Evolutionary conservation across 2,888 invertebrate genomes (phyloP).

Genomic region (Dasysyrphus albostriatus): DNA sequence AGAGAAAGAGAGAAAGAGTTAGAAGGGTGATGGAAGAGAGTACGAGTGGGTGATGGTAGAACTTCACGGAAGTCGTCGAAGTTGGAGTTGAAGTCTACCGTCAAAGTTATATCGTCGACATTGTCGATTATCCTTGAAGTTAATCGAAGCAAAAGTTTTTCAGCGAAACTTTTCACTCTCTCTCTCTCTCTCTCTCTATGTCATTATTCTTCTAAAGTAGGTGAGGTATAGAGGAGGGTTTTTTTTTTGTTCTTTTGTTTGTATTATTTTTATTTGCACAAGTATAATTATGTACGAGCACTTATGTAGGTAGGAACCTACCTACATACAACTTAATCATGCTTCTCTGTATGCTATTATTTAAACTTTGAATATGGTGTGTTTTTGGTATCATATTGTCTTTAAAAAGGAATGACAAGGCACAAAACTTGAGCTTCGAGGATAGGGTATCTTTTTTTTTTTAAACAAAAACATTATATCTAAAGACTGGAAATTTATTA

Average conservation of each 20-base stretch:
- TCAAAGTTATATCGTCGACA: constrained; percentile 69
- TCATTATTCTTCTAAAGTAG: constrained; percentile 53
- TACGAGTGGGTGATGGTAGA: background rate
- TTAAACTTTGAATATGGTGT: constrained; percentile 36
- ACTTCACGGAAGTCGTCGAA: constrained; percentile 40
- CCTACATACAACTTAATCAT: background rate
- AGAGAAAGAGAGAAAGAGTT: background rate
- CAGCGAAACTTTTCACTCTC: constrained; percentile 60
- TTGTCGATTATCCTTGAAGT: constrained; percentile 73
- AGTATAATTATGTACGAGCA: background rate
- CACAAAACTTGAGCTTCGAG: constrained; percentile 1
- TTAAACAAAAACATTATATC: background rate
- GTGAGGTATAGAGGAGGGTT: constrained; percentile 15
- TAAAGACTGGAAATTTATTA: background rate
- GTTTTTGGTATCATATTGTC: constrained; percentile 17
- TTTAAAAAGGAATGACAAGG: constrained; percentile 13
- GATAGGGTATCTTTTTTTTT: background rate
- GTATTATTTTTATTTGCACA: constrained; percentile 7
- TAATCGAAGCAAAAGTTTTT: constrained; percentile 73
- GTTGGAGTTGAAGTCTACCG: constrained; percentile 52
- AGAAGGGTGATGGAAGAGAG: background rate
- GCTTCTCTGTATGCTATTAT: background rate
- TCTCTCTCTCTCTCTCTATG: constrained; percentile 60
- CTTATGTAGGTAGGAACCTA: background rate
- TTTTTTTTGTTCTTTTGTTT: background rate